phyloP scores from a whole-genome alignment of 1,140 invertebrate genomes.

The Brachionus rotundiformis region DNA sequence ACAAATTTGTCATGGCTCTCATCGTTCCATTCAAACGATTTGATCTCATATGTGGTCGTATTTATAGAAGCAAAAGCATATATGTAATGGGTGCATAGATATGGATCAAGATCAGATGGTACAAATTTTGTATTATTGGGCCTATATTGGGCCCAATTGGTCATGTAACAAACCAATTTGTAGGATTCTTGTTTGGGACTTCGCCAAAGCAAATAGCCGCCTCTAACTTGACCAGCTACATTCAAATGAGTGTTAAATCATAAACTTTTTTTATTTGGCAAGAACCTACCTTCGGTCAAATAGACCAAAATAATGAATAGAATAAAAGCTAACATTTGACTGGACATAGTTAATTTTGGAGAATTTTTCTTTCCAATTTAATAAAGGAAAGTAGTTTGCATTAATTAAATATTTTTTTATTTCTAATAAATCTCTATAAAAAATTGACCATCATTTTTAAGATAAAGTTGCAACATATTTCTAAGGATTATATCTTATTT shows the following conservation, averaged over 20 bases:
- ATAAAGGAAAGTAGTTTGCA: not conserved
- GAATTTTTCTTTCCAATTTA: not conserved
- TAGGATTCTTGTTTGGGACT: slow-evolving; percentile 49
- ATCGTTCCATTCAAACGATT: slow-evolving; percentile 79
- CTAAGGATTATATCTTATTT: slow-evolving; percentile 27
- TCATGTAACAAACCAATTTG: slow-evolving; percentile 78
- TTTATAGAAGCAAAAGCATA: slow-evolving; percentile 81
- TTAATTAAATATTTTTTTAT: not conserved
- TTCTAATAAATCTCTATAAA: not conserved
- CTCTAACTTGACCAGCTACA: not conserved
- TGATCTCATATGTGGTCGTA: slow-evolving; percentile 72
- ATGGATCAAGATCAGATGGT: slow-evolving; percentile 80
- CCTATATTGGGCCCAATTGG: slow-evolving; percentile 86
- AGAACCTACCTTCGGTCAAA: not conserved
- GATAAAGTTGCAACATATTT: slow-evolving; percentile 25
- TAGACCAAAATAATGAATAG: not conserved
- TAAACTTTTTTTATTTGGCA: too few relatives aligned
- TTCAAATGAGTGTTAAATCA: too few relatives aligned
- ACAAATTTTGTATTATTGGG: slow-evolving; percentile 80
- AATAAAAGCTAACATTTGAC: not conserved
- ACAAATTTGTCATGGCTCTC: slow-evolving; percentile 57
- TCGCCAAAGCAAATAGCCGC: slow-evolving; percentile 45
- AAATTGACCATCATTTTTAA: slow-evolving; percentile 3
- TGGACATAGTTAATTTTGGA: not conserved
- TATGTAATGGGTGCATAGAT: slow-evolving; percentile 85